Conservation (phyloP, 2,113 vertebrate species). For the Dasyprocta punctata region DNA sequence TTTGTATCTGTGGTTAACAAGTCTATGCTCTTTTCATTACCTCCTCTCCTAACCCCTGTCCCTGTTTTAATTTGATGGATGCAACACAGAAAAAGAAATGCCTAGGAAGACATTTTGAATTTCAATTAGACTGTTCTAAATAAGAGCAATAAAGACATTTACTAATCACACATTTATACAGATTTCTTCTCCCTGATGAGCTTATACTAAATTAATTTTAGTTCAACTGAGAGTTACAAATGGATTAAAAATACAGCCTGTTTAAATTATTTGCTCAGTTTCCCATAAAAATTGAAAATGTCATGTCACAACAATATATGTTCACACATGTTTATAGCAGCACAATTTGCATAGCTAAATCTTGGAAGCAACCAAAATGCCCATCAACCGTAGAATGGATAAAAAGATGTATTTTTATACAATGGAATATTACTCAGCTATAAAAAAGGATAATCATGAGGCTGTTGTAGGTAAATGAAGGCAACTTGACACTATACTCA, state of each 20-base stretch:
- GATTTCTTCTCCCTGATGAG: background rate
- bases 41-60: background rate
- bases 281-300: too few relatives aligned
- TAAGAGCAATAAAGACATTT: background rate
- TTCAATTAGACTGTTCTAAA: constrained; percentile 34
- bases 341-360: too few relatives aligned
- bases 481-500: too few relatives aligned
- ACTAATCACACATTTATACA: constrained; percentile 16
- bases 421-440: too few relatives aligned
- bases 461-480: too few relatives aligned
- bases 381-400: too few relatives aligned
- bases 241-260: constrained; percentile 16
- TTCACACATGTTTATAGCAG: too few relatives aligned
- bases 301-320: too few relatives aligned
- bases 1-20: background rate
- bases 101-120: background rate
- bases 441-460: too few relatives aligned
- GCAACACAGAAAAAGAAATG: background rate
- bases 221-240: constrained; percentile 2
- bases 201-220: constrained; percentile 39
- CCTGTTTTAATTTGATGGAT: background rate
- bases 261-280: constrained; percentile 33
- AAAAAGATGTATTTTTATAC: too few relatives aligned
- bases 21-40: background rate
- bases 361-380: too few relatives aligned